Conservation (phyloP, 2,888 invertebrate species). For the Sinopyrophorus schimmeli region DNA sequence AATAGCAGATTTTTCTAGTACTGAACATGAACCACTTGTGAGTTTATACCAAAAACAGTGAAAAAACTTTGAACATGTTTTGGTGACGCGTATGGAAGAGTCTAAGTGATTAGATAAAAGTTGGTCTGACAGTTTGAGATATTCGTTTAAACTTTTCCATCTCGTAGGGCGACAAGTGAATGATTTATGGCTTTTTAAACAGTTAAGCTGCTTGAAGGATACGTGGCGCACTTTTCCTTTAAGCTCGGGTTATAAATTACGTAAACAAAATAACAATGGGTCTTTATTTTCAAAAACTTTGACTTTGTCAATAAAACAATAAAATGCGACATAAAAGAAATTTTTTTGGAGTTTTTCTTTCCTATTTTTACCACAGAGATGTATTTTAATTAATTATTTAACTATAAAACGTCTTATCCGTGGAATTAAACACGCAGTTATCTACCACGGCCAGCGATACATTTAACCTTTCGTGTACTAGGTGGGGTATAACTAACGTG, state of each 20-base stretch:
- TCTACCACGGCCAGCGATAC: no score
- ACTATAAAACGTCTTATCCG: no score
- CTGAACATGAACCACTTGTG: slow-evolving; percentile 25
- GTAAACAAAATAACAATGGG: slow-evolving; percentile 31
- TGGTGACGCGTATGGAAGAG: slow-evolving; percentile 29
- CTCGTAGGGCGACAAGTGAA: slow-evolving; percentile 43
- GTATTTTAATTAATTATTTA: no score
- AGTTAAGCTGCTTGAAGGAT: slow-evolving; percentile 38
- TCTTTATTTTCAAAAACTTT: slow-evolving; percentile 18
- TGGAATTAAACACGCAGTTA: no score
- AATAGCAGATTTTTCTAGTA: slow-evolving; percentile 1
- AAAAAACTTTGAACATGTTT: slow-evolving; percentile 27
- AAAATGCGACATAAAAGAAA: slow-evolving; percentile 13
- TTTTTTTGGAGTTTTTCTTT: slow-evolving; percentile 8
- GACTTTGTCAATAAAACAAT: slow-evolving; percentile 8
- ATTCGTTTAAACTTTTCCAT: slow-evolving; percentile 47
- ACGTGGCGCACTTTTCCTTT: slow-evolving; percentile 30
- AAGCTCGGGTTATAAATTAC: slow-evolving; percentile 36
- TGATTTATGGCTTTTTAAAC: slow-evolving; percentile 46
- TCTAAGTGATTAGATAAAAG: slow-evolving; percentile 33
- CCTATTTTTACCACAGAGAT: no score
- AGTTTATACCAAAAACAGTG: slow-evolving; percentile 28
- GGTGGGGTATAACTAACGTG: no score
- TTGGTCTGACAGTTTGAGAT: slow-evolving; percentile 43
- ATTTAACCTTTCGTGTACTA: no score